Percentiles rank a stretch among this genome's conserved stretches.
Evolutionary conservation across 2,797 vertebrate species (phyloP).

Genomic region (Microhierax caerulescens): DNA sequence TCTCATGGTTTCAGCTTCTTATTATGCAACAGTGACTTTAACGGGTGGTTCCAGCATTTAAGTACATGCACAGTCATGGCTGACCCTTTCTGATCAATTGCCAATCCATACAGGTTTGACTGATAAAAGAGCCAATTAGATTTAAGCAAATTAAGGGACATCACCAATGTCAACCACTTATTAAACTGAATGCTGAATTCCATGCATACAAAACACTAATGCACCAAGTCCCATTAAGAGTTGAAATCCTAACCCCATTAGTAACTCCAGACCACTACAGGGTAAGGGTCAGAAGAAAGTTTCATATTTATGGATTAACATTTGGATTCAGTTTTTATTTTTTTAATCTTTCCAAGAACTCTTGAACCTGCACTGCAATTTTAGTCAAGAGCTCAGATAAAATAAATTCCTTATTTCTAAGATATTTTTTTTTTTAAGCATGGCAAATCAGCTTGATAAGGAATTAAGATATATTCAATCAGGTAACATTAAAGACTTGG

Average conservation of each 20-base stretch:
- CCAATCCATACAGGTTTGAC: conserved; percentile 86
- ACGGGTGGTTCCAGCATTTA: conserved; percentile 82
- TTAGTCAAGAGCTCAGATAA: conserved; percentile 32
- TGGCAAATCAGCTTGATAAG: background rate
- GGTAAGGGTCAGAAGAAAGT: conserved; percentile 74
- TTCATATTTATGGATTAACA: conserved; percentile 82
- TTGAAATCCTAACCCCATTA: conserved; percentile 81
- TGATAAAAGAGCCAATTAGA: conserved; percentile 88
- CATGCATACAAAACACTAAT: conserved; percentile 81
- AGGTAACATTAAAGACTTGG: background rate
- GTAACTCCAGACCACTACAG: conserved; percentile 75
- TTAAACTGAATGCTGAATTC: conserved; percentile 79
- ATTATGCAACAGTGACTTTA: conserved; percentile 78
- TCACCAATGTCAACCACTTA: conserved; percentile 85
- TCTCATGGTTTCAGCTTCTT: conserved; percentile 74
- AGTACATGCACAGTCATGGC: conserved; percentile 87
- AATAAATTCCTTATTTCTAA: conserved; percentile 62
- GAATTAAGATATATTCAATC: background rate
- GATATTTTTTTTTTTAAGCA: background rate
- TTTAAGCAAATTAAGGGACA: conserved; percentile 87
- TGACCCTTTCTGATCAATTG: conserved; percentile 85
- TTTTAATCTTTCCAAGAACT: conserved; percentile 73
- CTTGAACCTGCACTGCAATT: conserved; percentile 72
- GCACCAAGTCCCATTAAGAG: conserved; percentile 78
- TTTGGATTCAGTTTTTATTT: conserved; percentile 73